phyloP scores from a whole-genome alignment of 2,113 vertebrate species.

The Elachura formosa region DNA sequence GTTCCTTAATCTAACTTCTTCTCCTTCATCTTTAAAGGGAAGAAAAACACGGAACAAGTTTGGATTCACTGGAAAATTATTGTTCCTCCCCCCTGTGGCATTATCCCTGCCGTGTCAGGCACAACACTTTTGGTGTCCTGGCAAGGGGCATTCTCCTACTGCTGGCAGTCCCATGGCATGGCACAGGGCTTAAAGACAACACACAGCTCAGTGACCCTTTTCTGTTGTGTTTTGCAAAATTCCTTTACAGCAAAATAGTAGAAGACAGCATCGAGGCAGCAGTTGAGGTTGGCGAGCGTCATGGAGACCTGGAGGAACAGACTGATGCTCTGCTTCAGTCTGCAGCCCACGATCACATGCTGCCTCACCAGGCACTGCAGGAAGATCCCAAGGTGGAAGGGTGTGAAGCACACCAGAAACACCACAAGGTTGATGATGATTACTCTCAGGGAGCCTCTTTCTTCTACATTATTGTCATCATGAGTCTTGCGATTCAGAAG shows the following conservation, averaged over 20 bases:
- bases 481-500: slow-evolving; percentile 35
- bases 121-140: neutral
- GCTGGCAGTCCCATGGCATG: neutral
- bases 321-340: slow-evolving; percentile 67
- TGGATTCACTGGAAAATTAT: neutral
- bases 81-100: neutral
- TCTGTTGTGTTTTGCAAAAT: slow-evolving; percentile 52
- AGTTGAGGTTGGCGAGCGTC: slow-evolving; percentile 85
- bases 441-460: slow-evolving; percentile 69
- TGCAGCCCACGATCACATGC: slow-evolving; percentile 69
- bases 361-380: slow-evolving; percentile 88
- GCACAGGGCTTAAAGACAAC: neutral
- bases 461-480: neutral
- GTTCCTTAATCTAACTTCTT: neutral
- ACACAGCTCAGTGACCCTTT: neutral
- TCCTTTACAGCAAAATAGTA: slow-evolving; percentile 87
- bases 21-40: neutral
- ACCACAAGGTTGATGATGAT: slow-evolving; percentile 79
- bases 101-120: neutral
- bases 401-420: slow-evolving; percentile 86
- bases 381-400: slow-evolving; percentile 80
- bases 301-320: slow-evolving; percentile 82
- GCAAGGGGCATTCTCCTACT: neutral
- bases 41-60: neutral
- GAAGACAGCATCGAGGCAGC: slow-evolving; percentile 87